Evolutionary conservation across 2,888 invertebrate genomes (phyloP).

Genomic region (Lycia hirtaria): DNA sequence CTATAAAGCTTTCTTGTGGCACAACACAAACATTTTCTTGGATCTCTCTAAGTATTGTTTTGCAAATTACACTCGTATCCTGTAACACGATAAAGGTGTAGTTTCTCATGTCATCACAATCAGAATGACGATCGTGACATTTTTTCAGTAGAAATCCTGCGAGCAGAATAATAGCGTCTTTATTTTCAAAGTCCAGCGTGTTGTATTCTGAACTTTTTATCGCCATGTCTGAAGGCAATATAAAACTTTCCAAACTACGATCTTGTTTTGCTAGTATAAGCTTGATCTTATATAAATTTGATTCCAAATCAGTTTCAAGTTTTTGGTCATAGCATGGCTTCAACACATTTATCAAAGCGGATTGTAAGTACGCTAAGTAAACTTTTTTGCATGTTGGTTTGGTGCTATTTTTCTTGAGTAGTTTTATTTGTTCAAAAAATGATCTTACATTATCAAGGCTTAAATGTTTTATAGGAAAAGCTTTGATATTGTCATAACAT

Average conservation of each 20-base stretch:
- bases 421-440: slow-evolving; percentile 27
- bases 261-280: neutral
- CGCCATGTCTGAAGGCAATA: neutral
- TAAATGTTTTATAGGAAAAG: slow-evolving; percentile 22
- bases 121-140: slow-evolving; percentile 22
- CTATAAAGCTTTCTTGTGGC: slow-evolving; percentile 30
- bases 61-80: slow-evolving; percentile 24
- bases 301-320: slow-evolving; percentile 6
- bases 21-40: slow-evolving; percentile 23
- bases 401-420: slow-evolving; percentile 15
- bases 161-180: slow-evolving; percentile 25
- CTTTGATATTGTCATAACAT: neutral
- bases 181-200: slow-evolving; percentile 18
- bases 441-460: slow-evolving; percentile 9
- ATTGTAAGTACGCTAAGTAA: slow-evolving; percentile 27
- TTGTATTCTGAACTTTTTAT: slow-evolving; percentile 25
- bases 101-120: slow-evolving; percentile 16
- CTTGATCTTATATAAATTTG: slow-evolving; percentile 15
- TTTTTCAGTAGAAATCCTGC: slow-evolving; percentile 36
- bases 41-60: slow-evolving; percentile 30
- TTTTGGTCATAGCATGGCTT: slow-evolving; percentile 8
- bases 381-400: slow-evolving; percentile 29
- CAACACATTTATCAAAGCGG: slow-evolving; percentile 22
- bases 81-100: slow-evolving; percentile 9
- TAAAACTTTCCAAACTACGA: neutral